Base-by-base conservation (phyloP, 2,113 vertebrate species). In the Spheniscus mendiculus region DNA sequence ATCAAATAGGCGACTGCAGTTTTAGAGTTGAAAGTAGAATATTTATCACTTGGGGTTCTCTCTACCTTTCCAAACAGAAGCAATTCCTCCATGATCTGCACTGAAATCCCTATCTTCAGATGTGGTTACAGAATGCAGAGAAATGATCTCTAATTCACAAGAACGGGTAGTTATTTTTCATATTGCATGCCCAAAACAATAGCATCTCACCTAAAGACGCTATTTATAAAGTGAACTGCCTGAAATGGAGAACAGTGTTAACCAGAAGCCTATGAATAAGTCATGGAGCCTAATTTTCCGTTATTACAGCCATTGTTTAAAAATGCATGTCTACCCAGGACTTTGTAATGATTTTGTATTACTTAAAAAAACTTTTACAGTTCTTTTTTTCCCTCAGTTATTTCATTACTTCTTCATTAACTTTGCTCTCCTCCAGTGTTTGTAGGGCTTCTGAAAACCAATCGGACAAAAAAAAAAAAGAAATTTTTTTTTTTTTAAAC, bases 231-330 rank as follows among this genome's bases (percentile, higher is more conserved):
- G 91, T 93, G 90, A 97, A 63, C 83, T 90, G 94, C 95, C 94
- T 95, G 93, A 95, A 89, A 83, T 85, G 87, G 93, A 94, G 96
- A 95, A 38, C 40, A 97, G 97, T 91, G 96, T 97, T 98, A 98
- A 98, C 96, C 97, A 98, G 97, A 94, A 98, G 96, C 95, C 96
- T 87, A 98, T 98, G 95, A 98, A 98, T 98, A 98, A 98, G 92
- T 98, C 84, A 98, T 98, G 95, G 97, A 91, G 84, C 94, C 98
- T 98, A 98, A 98, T 98, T 98, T 98, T 98, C 98, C 50, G 13
- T 98, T 98, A 98, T 98, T 96, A 98, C 91, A 97, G 95, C 93
- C 96, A 76, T 98, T 97, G 97, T 98, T 98, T 98, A 98, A 98
- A 98, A 98, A 98, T 98, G 97, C 92, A 98, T 98, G 97, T 90